A percentile compares a stretch with the other conserved stretches of the same genome.
Evolutionary conservation across 2,797 vertebrate species (phyloP).

Genomic region (Taeniopygia guttata): DNA sequence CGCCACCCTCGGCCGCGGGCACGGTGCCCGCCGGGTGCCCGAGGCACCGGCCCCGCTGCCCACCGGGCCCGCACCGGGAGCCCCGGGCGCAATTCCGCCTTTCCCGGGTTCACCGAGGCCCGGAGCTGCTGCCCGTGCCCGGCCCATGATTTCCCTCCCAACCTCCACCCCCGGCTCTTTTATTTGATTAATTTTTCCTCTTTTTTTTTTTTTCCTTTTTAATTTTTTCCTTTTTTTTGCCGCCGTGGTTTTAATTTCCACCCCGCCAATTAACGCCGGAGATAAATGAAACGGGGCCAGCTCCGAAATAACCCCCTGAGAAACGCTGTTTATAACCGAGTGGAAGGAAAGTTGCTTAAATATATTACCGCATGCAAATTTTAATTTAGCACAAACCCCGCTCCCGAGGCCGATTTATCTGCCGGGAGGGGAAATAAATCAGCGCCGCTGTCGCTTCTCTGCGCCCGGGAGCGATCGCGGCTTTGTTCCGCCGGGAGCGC

Average conservation of each 20-base stretch:
- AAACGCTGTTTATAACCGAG: not conserved
- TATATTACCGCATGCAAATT: slow-evolving; percentile 1
- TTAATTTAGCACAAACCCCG: not conserved
- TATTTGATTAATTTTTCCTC: not conserved
- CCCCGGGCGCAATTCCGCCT: not conserved
- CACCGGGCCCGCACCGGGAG: not conserved
- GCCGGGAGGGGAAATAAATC: slow-evolving; percentile 33
- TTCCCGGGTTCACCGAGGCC: not conserved
- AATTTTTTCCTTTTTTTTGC: not conserved
- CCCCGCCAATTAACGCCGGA: not conserved
- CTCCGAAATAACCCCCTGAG: not conserved
- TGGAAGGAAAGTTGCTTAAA: slow-evolving; percentile 35
- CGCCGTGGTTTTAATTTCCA: not conserved
- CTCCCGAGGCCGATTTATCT: not conserved
- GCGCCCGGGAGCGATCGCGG: not conserved
- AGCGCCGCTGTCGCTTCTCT: not conserved
- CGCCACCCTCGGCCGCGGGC: slow-evolving; percentile 70
- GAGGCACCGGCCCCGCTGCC: not conserved
- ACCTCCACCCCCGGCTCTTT: not conserved
- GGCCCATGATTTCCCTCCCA: not conserved
- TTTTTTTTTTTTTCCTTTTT: not conserved
- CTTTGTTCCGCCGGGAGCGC: slow-evolving; percentile 43
- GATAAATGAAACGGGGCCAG: not conserved
- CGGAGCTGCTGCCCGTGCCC: not conserved
- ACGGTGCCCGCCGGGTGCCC: not conserved